Evolutionary conservation across 2,113 vertebrate genomes (phyloP), one percentile per base, ranked within the genome.

Genomic region (Piprites chloris): DNA sequence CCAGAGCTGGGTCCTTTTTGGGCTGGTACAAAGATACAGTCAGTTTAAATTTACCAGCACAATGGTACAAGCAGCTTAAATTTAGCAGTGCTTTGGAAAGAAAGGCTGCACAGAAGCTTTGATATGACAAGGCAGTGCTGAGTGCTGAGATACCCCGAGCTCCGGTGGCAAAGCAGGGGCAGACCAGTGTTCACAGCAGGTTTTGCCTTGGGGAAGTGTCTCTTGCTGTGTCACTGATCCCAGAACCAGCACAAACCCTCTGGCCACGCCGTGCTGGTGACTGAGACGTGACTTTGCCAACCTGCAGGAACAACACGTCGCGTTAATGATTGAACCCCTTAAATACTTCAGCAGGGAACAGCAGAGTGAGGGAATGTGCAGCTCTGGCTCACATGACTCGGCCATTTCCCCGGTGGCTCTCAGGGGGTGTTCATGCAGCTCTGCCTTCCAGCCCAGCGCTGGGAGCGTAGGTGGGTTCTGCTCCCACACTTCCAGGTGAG

Each of bases 311-410:
- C 22, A 23, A 30, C 78, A 9, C 16, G 37, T 14, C 1, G 15
- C 84, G 93, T 97, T 97, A 97, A 97, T 97, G 77, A 96, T 97
- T 96, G 79, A 97, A 93, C 90, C 50, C 59, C 68, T 85, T 78
- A 85, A 93, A 85, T 49, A 52, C 52, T 71, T 44, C 52, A 66
- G 59, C 44, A 50, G 37, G 19, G 87, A 88, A 69, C 55, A 93
- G 53, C 58, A 26, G 7, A 17, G 24, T 6, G 52, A 35, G 63
- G 8, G 66, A 61, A 61, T 7, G 35, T 6, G 33, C 74, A 37
- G 37, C 81, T 50, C 1, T 27, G 53, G 55, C 85, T 97, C 95
- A 97, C 93, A 92, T 97, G 97, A 97, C 71, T 52, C 77, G 68
- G 61, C 17, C 55, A 2, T 59, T 90, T 33, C 5, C 90, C 95